These are phyloP conservation scores for Heteromormyrus szaboi DNA, from an alignment of 2,797 vertebrate species.

Conservation along the genomic window DNA sequence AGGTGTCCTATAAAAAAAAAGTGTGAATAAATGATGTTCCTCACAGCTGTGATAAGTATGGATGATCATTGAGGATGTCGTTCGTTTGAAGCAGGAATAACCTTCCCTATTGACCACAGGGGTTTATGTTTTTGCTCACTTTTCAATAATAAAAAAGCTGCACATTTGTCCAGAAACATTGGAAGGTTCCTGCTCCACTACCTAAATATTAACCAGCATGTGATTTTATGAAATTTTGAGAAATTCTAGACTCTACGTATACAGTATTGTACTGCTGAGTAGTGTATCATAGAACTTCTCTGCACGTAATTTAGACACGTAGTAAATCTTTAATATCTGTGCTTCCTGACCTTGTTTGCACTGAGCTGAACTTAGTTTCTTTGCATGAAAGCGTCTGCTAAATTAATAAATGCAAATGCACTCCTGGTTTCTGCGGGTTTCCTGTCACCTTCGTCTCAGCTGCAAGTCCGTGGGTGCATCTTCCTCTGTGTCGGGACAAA, in stretches of 20 bases:
- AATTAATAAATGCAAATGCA: background rate
- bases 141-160: background rate
- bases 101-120: background rate
- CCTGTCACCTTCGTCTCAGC: conserved; percentile 23
- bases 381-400: background rate
- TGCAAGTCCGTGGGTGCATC: conserved; percentile 16
- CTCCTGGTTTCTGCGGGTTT: conserved; percentile 19
- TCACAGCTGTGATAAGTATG: background rate
- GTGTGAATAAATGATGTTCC: background rate
- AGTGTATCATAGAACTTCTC: background rate
- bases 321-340: background rate
- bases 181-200: background rate
- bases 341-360: background rate
- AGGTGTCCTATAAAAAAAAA: background rate
- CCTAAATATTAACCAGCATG: background rate
- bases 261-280: background rate
- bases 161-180: background rate
- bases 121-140: background rate
- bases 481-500: conserved; percentile 37
- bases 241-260: background rate
- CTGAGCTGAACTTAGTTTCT: background rate
- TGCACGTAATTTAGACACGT: background rate
- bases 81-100: background rate
- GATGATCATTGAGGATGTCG: background rate
- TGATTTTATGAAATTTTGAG: background rate